Conservation (phyloP, 1,140 invertebrate species). For the Samia ricini region DNA sequence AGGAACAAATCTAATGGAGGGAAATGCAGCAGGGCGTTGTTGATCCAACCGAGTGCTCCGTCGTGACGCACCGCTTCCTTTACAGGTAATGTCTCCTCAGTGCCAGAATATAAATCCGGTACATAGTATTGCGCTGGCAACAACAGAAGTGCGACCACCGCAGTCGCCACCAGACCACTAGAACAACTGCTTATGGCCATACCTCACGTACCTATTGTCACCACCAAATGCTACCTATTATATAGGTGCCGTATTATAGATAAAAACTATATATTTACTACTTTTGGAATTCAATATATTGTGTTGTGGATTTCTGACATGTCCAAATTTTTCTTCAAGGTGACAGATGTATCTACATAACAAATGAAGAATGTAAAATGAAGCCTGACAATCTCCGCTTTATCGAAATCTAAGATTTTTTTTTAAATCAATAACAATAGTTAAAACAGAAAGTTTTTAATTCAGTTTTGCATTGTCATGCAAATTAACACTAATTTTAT, state of each 20-base stretch:
- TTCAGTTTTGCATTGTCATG: too few species aligned
- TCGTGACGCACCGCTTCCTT: conserved; percentile 8
- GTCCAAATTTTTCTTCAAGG: conserved; percentile 16
- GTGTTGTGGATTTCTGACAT: conserved; percentile 1
- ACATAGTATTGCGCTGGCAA: conserved; percentile 56
- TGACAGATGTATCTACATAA: not conserved
- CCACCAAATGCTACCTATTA: conserved; percentile 4
- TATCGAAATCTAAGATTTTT: too few species aligned
- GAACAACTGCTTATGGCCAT: conserved; percentile 57
- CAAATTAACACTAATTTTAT: too few species aligned
- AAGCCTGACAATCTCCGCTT: too few species aligned
- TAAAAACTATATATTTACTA: conserved; percentile 17
- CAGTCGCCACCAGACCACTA: conserved; percentile 46
- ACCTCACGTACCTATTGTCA: conserved; percentile 17
- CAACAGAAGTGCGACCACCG: conserved; percentile 44
- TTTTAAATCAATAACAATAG: too few species aligned
- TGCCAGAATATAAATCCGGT: conserved; percentile 33
- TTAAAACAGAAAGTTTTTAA: too few species aligned
- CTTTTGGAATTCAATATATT: conserved; percentile 8
- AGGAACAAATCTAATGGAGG: conserved; percentile 48
- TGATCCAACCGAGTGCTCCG: conserved; percentile 22
- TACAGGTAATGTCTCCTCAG: conserved; percentile 15
- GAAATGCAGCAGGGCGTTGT: conserved; percentile 28
- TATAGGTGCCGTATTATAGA: conserved; percentile 10
- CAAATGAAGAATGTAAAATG: not conserved